Evolutionary conservation across 2,888 invertebrate species (phyloP).

Genomic region (Thera obeliscata): DNA sequence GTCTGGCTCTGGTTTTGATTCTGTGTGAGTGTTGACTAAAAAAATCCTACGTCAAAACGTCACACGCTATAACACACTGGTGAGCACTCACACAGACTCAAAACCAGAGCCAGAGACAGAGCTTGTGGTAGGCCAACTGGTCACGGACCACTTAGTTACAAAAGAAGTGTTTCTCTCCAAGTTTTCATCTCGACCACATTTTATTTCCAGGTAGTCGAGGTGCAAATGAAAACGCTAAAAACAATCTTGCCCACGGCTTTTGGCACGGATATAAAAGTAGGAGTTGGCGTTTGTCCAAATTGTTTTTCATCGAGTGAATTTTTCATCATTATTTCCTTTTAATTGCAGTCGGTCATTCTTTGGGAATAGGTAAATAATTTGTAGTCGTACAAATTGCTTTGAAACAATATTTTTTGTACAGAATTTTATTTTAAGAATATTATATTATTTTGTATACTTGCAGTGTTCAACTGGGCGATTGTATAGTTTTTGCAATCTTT

Average conservation of each 20-base stretch:
- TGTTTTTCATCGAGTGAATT: conserved; percentile 23
- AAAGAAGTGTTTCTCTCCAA: neutral
- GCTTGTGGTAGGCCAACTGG: too few species aligned
- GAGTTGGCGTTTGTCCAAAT: conserved; percentile 26
- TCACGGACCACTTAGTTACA: neutral
- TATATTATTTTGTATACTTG: too few species aligned
- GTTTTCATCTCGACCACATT: neutral
- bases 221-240: conserved; percentile 26
- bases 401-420: too few species aligned
- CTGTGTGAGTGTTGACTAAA: too few species aligned
- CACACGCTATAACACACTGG: too few species aligned
- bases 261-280: conserved; percentile 22
- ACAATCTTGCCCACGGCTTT: conserved; percentile 19
- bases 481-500: too few species aligned
- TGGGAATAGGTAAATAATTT: neutral
- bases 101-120: too few species aligned
- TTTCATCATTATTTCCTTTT: conserved; percentile 30
- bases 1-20: too few species aligned
- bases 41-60: too few species aligned
- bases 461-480: too few species aligned
- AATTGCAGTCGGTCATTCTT: conserved; percentile 15
- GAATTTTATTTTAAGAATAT: too few species aligned
- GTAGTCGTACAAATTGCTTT: neutral
- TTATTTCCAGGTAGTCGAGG: conserved; percentile 9
- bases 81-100: too few species aligned